Base-by-base conservation (phyloP, 2,888 invertebrate species). In the Barypeithes pellucidus region DNA sequence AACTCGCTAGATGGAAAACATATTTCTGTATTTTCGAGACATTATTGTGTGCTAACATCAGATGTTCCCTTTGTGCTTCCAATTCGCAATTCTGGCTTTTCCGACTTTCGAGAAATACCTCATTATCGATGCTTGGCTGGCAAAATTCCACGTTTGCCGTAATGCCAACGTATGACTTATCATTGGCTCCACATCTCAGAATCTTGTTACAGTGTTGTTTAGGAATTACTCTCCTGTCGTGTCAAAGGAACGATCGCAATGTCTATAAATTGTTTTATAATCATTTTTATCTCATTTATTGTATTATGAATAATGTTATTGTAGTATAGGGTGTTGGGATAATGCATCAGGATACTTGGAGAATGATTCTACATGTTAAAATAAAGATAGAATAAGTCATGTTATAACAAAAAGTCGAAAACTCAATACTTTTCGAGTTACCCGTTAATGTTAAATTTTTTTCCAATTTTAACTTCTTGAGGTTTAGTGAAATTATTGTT, bases 11-110 rank as follows among this genome's bases (percentile, higher is more conserved):
- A 71, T 71, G 67, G 67, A 72, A 41, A 72, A 67, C 61, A 61
- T 72, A 67, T 72, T 67, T 70, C 65, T 57, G 70, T 65, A 70
- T 63, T 65, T 63, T 67, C 61, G 39, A 72, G 72, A 72, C 65
- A 62, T 60, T 67, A 72, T 72, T 72, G 67, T 72, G 65, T 59
- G 67, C 67, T 72, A 67, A 67, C 67, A 72, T 72, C 67, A 72
- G 72, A 72, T 72, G 72, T 60, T 67, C 61, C 36, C 62, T 72
- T 72, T 72, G 72, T 72, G 67, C 67, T 52, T 24, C 62, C 72
- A 67, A 61, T 67, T 72, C 67, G 72, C 72, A 67, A 72, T 67
- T 72, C 22, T 54, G 61, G 67, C 67, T 62, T 72, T 72, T 43
- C 67, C 67, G 61, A 54, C 67, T 67, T 54, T 43, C 67, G 61